These are phyloP conservation scores for Cosmopolites sordidus DNA, from an alignment of 2,888 invertebrate genomes.

Conservation along the genomic window DNA sequence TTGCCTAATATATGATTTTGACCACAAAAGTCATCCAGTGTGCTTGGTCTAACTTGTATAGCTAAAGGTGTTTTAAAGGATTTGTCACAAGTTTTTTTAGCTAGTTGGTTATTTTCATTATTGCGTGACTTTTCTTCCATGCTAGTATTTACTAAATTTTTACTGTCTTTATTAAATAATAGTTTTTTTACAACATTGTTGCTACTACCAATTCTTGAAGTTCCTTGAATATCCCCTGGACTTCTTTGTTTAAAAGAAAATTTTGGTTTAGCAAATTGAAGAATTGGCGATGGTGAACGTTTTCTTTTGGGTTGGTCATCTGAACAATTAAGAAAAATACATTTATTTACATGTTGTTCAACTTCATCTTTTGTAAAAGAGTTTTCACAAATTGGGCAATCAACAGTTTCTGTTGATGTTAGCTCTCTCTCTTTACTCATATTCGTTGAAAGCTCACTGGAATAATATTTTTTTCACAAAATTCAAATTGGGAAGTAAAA, in stretches of 20 bases:
- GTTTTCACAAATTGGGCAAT: conserved; percentile 64
- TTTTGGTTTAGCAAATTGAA: conserved; percentile 25
- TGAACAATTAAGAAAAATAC: conserved; percentile 60
- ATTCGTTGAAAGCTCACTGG: background rate
- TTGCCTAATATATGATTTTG: conserved; percentile 67
- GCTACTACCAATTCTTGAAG: background rate
- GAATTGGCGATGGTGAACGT: conserved; percentile 36
- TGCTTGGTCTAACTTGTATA: conserved; percentile 67
- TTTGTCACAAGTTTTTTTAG: conserved; percentile 14
- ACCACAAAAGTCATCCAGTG: conserved; percentile 64
- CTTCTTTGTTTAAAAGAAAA: conserved; percentile 29
- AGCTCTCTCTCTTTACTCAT: background rate
- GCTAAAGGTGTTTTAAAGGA: conserved; percentile 58
- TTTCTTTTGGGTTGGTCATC: conserved; percentile 37
- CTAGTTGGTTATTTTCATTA: conserved; percentile 1
- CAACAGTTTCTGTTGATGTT: background rate
- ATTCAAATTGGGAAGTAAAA: background rate
- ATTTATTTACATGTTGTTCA: conserved; percentile 65
- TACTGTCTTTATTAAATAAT: conserved; percentile 17
- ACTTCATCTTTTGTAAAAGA: conserved; percentile 52
- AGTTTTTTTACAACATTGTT: background rate
- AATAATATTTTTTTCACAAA: background rate
- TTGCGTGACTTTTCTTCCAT: background rate
- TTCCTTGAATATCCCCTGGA: conserved; percentile 18
- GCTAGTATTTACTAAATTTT: background rate